These are phyloP conservation scores for Oryzias woworae DNA, from an alignment of 2,113 vertebrate genomes.

Conservation along the genomic window DNA sequence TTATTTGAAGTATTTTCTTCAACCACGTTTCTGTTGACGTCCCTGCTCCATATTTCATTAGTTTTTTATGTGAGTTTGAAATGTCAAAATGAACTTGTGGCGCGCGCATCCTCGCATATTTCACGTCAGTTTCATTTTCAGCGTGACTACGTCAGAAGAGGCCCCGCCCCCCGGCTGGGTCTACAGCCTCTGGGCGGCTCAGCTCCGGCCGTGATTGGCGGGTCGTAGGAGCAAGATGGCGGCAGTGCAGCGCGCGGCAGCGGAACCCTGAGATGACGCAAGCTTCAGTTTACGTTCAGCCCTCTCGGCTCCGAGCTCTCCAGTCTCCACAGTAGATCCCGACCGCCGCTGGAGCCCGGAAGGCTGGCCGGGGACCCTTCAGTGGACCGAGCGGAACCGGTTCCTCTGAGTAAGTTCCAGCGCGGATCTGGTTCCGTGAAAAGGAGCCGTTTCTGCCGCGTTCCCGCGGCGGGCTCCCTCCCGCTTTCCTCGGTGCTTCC, in stretches of 20 bases:
- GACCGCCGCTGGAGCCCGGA: slow-evolving; percentile 63
- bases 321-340: slow-evolving; percentile 65
- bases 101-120: too few relatives aligned
- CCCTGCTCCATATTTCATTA: too few relatives aligned
- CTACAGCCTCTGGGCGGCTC: too few relatives aligned
- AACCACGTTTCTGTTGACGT: too few relatives aligned
- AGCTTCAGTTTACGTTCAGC: slow-evolving; percentile 63
- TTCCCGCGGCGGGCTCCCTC: slow-evolving; percentile 8
- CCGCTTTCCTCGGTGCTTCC: slow-evolving; percentile 41
- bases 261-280: slow-evolving; percentile 75
- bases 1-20: too few relatives aligned
- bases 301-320: slow-evolving; percentile 55
- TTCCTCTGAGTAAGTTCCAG: slow-evolving; percentile 73
- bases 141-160: too few relatives aligned
- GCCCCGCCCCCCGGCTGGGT: too few relatives aligned
- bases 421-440: slow-evolving; percentile 2
- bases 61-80: too few relatives aligned
- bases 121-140: too few relatives aligned
- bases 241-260: slow-evolving; percentile 69
- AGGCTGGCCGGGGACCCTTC: slow-evolving; percentile 53
- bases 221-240: slow-evolving; percentile 71
- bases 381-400: slow-evolving; percentile 73
- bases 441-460: slow-evolving; percentile 16
- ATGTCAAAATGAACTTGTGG: too few relatives aligned
- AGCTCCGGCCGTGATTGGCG: slow-evolving; percentile 40